Conservation (phyloP, 2,797 vertebrate species). For the Thalassophryne amazonica region DNA sequence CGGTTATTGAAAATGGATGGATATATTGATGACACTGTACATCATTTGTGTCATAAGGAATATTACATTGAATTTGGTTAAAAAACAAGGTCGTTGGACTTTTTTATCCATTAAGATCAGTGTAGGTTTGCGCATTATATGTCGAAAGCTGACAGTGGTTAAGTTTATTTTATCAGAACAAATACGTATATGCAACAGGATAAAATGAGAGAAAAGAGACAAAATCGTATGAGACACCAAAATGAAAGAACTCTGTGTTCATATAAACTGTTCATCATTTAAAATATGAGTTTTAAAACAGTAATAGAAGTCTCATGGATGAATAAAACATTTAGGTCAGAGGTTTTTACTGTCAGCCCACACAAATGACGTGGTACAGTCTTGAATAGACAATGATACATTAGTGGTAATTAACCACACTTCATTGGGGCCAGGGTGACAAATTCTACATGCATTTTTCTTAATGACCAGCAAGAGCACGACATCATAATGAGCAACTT, state of each 20-base stretch:
- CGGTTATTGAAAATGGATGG: too few species aligned
- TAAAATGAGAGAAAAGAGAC: slow-evolving; percentile 6
- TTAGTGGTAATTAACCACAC: slow-evolving; percentile 96
- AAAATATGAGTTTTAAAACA: slow-evolving; percentile 84
- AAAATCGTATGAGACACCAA: slow-evolving; percentile 21
- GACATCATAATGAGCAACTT: slow-evolving; percentile 93
- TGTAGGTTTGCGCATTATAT: too few species aligned
- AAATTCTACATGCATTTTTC: slow-evolving; percentile 83
- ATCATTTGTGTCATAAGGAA: too few species aligned
- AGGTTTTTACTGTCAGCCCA: slow-evolving; percentile 81
- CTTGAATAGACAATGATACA: slow-evolving; percentile 94
- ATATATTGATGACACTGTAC: too few species aligned
- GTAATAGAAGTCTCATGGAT: slow-evolving; percentile 80
- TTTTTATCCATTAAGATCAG: too few species aligned
- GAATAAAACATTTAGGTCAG: slow-evolving; percentile 93
- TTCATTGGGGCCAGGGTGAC: slow-evolving; percentile 87
- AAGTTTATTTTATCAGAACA: slow-evolving; percentile 20
- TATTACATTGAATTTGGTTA: too few species aligned
- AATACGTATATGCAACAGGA: slow-evolving; percentile 18
- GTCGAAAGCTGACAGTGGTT: background rate
- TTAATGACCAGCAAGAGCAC: slow-evolving; percentile 92
- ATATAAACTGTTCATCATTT: slow-evolving; percentile 79
- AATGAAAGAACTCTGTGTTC: slow-evolving; percentile 34
- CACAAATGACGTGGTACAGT: slow-evolving; percentile 78
- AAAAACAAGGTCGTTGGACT: too few species aligned